Percentiles rank a stretch among this genome's conserved stretches.
Evolutionary conservation across 2,888 invertebrate genomes (phyloP).

Genomic region (Aplocera efformata): DNA sequence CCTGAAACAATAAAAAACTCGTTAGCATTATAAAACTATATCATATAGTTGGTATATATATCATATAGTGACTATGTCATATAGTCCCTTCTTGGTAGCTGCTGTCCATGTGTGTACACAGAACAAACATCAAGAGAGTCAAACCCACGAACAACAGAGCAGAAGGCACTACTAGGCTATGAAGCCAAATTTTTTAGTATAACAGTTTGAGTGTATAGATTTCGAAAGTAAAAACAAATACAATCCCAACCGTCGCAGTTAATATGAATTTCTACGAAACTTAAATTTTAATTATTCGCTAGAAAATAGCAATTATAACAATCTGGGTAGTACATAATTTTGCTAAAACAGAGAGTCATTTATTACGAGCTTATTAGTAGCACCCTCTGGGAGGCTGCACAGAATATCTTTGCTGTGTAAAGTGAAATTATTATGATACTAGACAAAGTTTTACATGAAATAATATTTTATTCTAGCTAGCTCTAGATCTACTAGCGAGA

Average conservation of each 20-base stretch:
- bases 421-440: conserved; percentile 22
- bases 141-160: too few species aligned
- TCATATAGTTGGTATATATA: too few species aligned
- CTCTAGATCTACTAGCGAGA: too few species aligned
- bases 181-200: too few species aligned
- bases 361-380: conserved; percentile 58
- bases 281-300: conserved; percentile 16
- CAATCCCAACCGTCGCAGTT: neutral
- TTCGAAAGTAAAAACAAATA: neutral
- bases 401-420: conserved; percentile 45
- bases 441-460: neutral
- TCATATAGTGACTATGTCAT: conserved; percentile 6
- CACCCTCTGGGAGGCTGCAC: conserved; percentile 36
- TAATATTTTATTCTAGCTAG: too few species aligned
- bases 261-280: conserved; percentile 1
- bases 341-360: conserved; percentile 48
- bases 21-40: too few species aligned
- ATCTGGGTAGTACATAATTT: conserved; percentile 39
- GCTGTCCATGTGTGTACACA: too few species aligned
- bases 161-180: too few species aligned
- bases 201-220: too few species aligned
- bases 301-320: conserved; percentile 23
- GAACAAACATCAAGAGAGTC: too few species aligned
- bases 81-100: too few species aligned
- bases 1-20: conserved; percentile 31